These are phyloP conservation scores for Drosophila ustulata DNA, from an alignment of 2,888 invertebrate species.

Conservation along the genomic window DNA sequence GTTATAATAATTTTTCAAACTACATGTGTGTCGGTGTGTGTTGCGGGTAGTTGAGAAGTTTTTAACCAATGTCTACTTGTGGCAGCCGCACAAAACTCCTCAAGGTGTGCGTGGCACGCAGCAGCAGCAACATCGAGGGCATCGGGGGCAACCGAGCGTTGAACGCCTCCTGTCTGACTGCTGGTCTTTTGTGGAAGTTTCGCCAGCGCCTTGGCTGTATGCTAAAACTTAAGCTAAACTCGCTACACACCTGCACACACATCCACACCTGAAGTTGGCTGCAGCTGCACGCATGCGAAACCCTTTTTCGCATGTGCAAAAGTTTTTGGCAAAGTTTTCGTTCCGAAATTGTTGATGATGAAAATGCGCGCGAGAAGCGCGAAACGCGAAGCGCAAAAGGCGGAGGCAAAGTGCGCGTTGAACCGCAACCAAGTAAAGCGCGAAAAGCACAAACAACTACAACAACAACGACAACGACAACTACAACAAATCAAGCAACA, in stretches of 20 bases:
- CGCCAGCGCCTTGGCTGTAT: slow-evolving; percentile 57
- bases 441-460: slow-evolving; percentile 71
- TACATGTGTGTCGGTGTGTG: slow-evolving; percentile 36
- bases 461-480: slow-evolving; percentile 35
- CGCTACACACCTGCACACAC: slow-evolving; percentile 44
- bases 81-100: slow-evolving; percentile 62
- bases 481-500: slow-evolving; percentile 64
- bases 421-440: slow-evolving; percentile 75
- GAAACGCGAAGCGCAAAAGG: background rate
- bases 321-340: slow-evolving; percentile 74
- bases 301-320: slow-evolving; percentile 79
- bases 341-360: slow-evolving; percentile 76
- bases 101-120: slow-evolving; percentile 79
- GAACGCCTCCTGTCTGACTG: slow-evolving; percentile 70
- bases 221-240: slow-evolving; percentile 82
- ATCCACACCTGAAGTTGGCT: slow-evolving; percentile 54
- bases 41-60: slow-evolving; percentile 68
- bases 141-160: slow-evolving; percentile 41
- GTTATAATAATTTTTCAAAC: slow-evolving; percentile 77
- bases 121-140: slow-evolving; percentile 1
- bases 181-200: slow-evolving; percentile 79
- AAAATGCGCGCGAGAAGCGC: slow-evolving; percentile 65
- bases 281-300: slow-evolving; percentile 80
- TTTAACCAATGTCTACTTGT: slow-evolving; percentile 80
- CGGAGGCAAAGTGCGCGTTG: slow-evolving; percentile 58